phyloP scores from a whole-genome alignment of 2,888 invertebrate genomes.

The Pseudanteris insignis region DNA sequence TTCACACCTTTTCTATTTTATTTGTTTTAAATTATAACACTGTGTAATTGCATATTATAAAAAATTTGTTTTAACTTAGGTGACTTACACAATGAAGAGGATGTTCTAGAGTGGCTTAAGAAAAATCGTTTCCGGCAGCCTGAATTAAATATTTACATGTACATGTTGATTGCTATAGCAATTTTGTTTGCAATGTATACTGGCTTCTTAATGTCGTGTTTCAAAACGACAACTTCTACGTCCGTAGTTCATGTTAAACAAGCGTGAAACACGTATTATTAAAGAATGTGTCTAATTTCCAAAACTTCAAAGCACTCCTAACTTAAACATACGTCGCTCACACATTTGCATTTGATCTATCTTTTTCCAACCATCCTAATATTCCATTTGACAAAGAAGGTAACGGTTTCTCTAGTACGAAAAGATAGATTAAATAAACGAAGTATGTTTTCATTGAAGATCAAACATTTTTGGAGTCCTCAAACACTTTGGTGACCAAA shows the following conservation, averaged over 20 bases:
- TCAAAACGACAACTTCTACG: constrained; percentile 77
- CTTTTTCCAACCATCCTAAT: constrained; percentile 26
- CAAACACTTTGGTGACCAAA: too few relatives aligned
- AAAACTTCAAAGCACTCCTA: constrained; percentile 42
- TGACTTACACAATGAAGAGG: constrained; percentile 82
- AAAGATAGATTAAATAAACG: constrained; percentile 25
- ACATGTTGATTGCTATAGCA: constrained; percentile 85
- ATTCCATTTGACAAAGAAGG: constrained; percentile 9
- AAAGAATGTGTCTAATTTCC: constrained; percentile 33
- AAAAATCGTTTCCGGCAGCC: constrained; percentile 94
- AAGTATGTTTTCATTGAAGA: constrained; percentile 22
- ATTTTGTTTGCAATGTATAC: constrained; percentile 90
- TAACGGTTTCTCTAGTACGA: not conserved
- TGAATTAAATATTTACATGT: constrained; percentile 93
- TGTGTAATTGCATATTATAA: too few relatives aligned
- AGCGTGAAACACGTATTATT: constrained; percentile 67
- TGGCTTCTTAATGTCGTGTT: constrained; percentile 89
- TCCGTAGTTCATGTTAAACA: constrained; percentile 74
- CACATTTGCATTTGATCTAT: constrained; percentile 25
- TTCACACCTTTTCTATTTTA: too few relatives aligned
- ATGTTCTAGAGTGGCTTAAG: constrained; percentile 90
- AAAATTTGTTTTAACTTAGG: constrained; percentile 73
- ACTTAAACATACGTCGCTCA: constrained; percentile 24
- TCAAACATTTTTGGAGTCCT: constrained; percentile 34
- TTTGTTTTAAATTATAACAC: too few relatives aligned